Evolutionary conservation across 2,113 vertebrate genomes (phyloP), one percentile per base, ranked within the genome.

Genomic region (Macquaria australasica): DNA sequence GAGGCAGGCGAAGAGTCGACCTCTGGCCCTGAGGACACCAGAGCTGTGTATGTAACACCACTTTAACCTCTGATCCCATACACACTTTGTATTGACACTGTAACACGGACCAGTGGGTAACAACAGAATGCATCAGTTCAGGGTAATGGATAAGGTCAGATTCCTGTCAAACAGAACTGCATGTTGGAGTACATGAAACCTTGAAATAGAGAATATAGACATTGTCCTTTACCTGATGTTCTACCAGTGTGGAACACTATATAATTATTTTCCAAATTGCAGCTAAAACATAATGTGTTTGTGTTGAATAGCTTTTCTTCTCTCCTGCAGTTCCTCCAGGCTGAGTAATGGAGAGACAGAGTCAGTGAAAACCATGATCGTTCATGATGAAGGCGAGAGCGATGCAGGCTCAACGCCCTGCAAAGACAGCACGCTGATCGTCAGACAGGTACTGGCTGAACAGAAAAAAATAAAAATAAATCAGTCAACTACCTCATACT

Each of bases 281-380:
- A 68, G 31, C 31, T 20, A 31, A 48, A 28, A 43, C 31, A 48
- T 16, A 8, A 45, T 16, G 11, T 53, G n/a, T 39, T n/a, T 28
- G 58, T 63, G 39, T 50, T 79, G 31, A 79, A 37, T 2, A 5
- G 9, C 7, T 73, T 9, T 21, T 28, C 6, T 10, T n/a, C 31
- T 74, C 21, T 55, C 43, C 62, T n/a, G 37, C 87, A 94, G 94
- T 12, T 97, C 97, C 18, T 92, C 98, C 92, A 97, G 97, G 89
- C 93, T 99, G 91, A 99, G 98, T 93, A 99, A 99, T 23, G 98
- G 98, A 37, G 98, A 99, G 93, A 98, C 97, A 0, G 98, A 97
- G 81, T 99, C 98, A 0, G 97, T 97, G 88, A 99, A 99, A 91
- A 99, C 97, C 6, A 98, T 99, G 97, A 97, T 99, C 0, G 97